Conservation (phyloP, 2,888 invertebrate species). For the Eristalis tenax region DNA sequence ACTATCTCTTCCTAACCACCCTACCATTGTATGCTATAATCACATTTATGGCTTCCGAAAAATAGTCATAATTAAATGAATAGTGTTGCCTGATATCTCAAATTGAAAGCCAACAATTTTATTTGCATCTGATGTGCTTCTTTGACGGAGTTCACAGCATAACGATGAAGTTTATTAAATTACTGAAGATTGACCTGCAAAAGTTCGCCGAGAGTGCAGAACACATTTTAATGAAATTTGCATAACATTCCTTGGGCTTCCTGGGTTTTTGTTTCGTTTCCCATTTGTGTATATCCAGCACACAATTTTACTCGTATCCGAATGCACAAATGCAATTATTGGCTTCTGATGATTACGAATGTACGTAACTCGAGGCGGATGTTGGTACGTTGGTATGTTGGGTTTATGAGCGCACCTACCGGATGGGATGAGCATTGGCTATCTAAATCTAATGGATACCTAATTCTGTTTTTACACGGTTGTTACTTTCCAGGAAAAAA, state of each 20-base stretch:
- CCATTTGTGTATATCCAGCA: neutral
- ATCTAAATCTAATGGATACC: too few relatives aligned
- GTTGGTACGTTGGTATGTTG: too few relatives aligned
- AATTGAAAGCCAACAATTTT: constrained; percentile 14
- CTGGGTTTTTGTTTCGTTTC: neutral
- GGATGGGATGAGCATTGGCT: too few relatives aligned
- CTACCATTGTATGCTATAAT: neutral
- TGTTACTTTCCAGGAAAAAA: too few relatives aligned
- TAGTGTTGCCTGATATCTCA: neutral
- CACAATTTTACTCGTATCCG: neutral
- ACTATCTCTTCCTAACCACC: neutral
- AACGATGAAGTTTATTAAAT: constrained; percentile 20
- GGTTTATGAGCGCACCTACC: too few relatives aligned
- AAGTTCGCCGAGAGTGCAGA: constrained; percentile 18
- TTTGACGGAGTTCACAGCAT: constrained; percentile 1
- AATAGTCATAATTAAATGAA: constrained; percentile 13
- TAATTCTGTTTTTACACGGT: too few relatives aligned
- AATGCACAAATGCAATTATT: neutral
- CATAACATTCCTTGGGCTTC: constrained; percentile 24
- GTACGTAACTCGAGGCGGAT: too few relatives aligned
- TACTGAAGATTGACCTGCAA: constrained; percentile 15
- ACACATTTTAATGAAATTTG: constrained; percentile 37
- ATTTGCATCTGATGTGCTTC: constrained; percentile 43
- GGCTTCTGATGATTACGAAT: neutral
- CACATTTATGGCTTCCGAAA: neutral